A percentile compares a stretch with the other conserved stretches of the same genome.
These are phyloP conservation scores for Alsophila aescularia DNA, from an alignment of 2,888 invertebrate species.

Conservation along the genomic window DNA sequence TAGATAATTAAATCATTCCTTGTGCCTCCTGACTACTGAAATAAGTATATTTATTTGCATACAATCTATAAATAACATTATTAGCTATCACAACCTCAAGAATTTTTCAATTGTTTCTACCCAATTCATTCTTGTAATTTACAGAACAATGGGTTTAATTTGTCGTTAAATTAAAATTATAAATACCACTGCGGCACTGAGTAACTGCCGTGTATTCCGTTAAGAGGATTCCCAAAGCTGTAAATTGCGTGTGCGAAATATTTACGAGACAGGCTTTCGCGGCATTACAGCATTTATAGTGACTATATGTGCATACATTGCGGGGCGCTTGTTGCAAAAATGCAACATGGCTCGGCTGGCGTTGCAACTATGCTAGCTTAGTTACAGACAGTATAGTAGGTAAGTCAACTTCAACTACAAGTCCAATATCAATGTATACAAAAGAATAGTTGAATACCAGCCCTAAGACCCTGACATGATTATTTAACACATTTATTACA, in stretches of 20 bases:
- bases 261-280: slow-evolving; percentile 81
- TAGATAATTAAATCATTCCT: too few species aligned
- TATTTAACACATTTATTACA: too few species aligned
- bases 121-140: neutral
- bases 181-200: slow-evolving; percentile 54
- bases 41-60: too few species aligned
- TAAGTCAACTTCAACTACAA: neutral
- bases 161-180: slow-evolving; percentile 27
- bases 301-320: slow-evolving; percentile 71
- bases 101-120: neutral
- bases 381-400: slow-evolving; percentile 6
- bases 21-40: too few species aligned
- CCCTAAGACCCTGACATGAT: too few species aligned
- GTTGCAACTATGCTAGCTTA: slow-evolving; percentile 45
- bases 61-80: too few species aligned
- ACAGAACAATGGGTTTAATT: slow-evolving; percentile 12
- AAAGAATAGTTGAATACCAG: too few species aligned
- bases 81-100: neutral
- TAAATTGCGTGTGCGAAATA: slow-evolving; percentile 81
- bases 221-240: slow-evolving; percentile 81
- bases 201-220: slow-evolving; percentile 80
- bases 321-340: slow-evolving; percentile 72
- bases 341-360: slow-evolving; percentile 51
- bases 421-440: too few species aligned
- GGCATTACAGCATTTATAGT: slow-evolving; percentile 79